Percentiles rank a stretch among this genome's conserved stretches.
phyloP scores from a whole-genome alignment of 2,888 invertebrate genomes.

The Watsonalla cultraria region DNA sequence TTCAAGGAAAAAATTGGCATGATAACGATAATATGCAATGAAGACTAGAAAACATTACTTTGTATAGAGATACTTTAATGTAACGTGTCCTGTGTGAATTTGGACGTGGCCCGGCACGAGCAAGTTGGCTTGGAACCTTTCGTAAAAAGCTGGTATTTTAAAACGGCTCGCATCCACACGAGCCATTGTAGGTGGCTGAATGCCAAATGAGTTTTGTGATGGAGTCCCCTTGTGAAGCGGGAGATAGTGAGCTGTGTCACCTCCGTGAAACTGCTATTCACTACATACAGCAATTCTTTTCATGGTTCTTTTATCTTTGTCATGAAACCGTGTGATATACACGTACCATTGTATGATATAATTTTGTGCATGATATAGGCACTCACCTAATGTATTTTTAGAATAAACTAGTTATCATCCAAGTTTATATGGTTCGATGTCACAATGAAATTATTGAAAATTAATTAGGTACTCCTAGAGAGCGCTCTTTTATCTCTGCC shows the following conservation, averaged over 20 bases:
- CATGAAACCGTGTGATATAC: not conserved
- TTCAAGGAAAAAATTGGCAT: too few relatives aligned
- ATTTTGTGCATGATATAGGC: too few relatives aligned
- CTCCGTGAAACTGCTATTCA: conserved; percentile 44
- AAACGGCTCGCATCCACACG: conserved; percentile 63
- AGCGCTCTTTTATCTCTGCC: too few relatives aligned
- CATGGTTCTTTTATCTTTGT: not conserved
- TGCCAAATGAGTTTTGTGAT: conserved; percentile 77
- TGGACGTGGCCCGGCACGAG: conserved; percentile 59
- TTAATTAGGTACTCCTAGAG: too few relatives aligned
- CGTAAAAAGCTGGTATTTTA: conserved; percentile 67
- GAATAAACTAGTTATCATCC: too few relatives aligned
- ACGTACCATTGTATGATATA: not conserved
- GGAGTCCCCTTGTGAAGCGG: conserved; percentile 59
- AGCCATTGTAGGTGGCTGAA: conserved; percentile 70
- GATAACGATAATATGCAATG: too few relatives aligned
- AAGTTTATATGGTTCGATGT: too few relatives aligned
- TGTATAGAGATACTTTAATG: conserved; percentile 29
- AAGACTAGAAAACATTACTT: not conserved
- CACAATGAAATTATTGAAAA: too few relatives aligned
- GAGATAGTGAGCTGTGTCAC: conserved; percentile 57
- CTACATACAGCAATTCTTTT: conserved; percentile 22
- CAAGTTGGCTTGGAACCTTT: conserved; percentile 41
- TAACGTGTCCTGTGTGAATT: conserved; percentile 36
- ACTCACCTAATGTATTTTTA: too few relatives aligned